Evolutionary conservation across 2,888 invertebrate genomes (phyloP), one percentile per base, ranked within the genome.

Genomic region (Diploptera punctata): DNA sequence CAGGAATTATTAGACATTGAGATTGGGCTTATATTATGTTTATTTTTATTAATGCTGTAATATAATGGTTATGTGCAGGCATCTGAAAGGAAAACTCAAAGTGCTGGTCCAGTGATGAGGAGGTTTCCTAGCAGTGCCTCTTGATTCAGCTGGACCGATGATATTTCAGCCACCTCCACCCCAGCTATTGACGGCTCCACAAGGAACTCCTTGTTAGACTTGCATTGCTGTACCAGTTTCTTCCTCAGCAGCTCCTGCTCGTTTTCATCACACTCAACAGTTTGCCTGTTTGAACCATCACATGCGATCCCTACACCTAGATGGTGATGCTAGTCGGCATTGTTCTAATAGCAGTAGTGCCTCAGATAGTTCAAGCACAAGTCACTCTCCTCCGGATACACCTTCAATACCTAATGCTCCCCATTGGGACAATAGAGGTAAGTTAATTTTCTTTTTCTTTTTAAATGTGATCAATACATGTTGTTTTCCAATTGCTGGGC

Each of bases 371-470:
- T 87, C 86, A 73, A 84, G 85, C 60, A 82, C 83, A 19, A 85
- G 86, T 76, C 85, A 87, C 75, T 87, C 87, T 19, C 87, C 87
- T 0, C 86, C 86, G 9, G 89, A 88, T 77, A 89, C 89, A 33
- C 84, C 79, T 24, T 74, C 73, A 21, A 31, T 71, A 33, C 67
- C 74, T 10, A 26, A 52, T 10, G 70, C 71, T 33, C 71, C 72
- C 10, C 72, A 75, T 31, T 76, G 75, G 74, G 74, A 74, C 13
- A 68, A 61, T 65, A 71, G 76, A 26, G 38, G 68, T 65, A 29
- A n/a, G 57, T 29, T 5, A n/a, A 7, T 33, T n/a, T n/a, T n/a
- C n/a, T n/a, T n/a, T n/a, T n/a, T n/a, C n/a, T n/a, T n/a, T n/a
- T n/a, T n/a, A n/a, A n/a, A n/a, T n/a, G n/a, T n/a, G n/a, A n/a